Percentiles rank a stretch among this genome's conserved stretches.
phyloP scores from a whole-genome alignment of 2,113 vertebrate species.

The Numenius arquata region DNA sequence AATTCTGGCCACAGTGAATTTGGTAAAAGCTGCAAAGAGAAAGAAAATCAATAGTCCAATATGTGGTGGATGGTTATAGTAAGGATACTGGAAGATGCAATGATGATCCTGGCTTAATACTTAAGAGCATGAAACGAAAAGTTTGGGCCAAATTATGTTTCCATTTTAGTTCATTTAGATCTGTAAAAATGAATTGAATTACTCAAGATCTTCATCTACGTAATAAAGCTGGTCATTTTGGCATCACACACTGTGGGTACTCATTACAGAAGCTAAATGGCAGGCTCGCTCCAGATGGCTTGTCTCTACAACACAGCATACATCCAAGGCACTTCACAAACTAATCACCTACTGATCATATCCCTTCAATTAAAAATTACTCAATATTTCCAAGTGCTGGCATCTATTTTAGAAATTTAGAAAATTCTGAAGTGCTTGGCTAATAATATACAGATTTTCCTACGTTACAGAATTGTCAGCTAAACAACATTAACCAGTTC shows the following conservation, averaged over 20 bases:
- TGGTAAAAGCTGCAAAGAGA: background rate
- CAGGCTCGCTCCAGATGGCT: constrained; percentile 43
- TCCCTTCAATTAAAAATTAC: constrained; percentile 49
- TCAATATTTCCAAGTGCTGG: constrained; percentile 28
- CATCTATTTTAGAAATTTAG: constrained; percentile 32
- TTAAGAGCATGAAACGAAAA: constrained; percentile 12
- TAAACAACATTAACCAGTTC: background rate
- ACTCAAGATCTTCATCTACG: background rate
- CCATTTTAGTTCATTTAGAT: constrained; percentile 12
- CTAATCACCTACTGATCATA: constrained; percentile 42
- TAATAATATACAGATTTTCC: background rate
- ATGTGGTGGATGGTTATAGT: background rate
- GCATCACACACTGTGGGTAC: background rate
- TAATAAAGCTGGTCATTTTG: constrained; percentile 40
- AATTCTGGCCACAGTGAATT: background rate
- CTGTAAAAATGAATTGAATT: background rate
- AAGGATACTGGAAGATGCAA: background rate
- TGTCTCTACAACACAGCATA: background rate
- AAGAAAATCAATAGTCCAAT: background rate
- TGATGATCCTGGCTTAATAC: background rate
- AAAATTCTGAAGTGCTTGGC: background rate
- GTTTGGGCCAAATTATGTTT: constrained; percentile 16
- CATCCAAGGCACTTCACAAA: constrained; percentile 31
- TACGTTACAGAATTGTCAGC: background rate
- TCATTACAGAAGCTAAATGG: constrained; percentile 31